phyloP scores from a whole-genome alignment of 2,888 invertebrate genomes.

The Gymnocheta viridis region DNA sequence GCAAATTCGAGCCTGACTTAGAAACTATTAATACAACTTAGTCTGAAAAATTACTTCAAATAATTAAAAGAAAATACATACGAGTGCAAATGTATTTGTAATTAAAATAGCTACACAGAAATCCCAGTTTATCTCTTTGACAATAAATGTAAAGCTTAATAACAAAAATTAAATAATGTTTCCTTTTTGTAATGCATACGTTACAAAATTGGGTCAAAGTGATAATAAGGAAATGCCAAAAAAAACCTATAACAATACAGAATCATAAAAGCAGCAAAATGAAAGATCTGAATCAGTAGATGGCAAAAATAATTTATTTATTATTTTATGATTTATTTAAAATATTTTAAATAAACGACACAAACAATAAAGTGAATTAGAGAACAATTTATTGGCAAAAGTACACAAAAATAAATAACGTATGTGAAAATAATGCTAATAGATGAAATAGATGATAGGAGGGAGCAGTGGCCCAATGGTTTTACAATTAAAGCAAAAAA shows the following conservation, averaged over 20 bases:
- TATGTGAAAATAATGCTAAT: background rate
- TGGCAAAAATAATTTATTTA: background rate
- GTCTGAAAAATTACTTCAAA: too few relatives aligned
- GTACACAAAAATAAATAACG: background rate
- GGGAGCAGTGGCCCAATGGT: background rate
- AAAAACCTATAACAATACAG: background rate
- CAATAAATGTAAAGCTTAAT: background rate
- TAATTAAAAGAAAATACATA: too few relatives aligned
- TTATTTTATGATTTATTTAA: background rate
- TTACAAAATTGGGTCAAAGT: background rate
- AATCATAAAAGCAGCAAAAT: background rate
- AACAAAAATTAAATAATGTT: background rate
- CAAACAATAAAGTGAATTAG: background rate
- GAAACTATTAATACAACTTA: too few relatives aligned
- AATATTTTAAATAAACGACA: background rate
- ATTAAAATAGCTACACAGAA: background rate
- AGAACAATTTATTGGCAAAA: background rate
- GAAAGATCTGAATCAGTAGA: background rate
- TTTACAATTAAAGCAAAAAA: background rate
- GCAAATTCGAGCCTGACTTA: too few relatives aligned
- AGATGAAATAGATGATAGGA: background rate
- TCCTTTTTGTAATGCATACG: background rate
- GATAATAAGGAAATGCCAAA: background rate
- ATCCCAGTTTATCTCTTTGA: background rate
- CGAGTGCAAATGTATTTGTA: too few relatives aligned